A percentile compares a stretch with the other conserved stretches of the same genome.
These are phyloP conservation scores for Crenichthys baileyi DNA, from an alignment of 2,797 vertebrate species.

Conservation along the genomic window DNA sequence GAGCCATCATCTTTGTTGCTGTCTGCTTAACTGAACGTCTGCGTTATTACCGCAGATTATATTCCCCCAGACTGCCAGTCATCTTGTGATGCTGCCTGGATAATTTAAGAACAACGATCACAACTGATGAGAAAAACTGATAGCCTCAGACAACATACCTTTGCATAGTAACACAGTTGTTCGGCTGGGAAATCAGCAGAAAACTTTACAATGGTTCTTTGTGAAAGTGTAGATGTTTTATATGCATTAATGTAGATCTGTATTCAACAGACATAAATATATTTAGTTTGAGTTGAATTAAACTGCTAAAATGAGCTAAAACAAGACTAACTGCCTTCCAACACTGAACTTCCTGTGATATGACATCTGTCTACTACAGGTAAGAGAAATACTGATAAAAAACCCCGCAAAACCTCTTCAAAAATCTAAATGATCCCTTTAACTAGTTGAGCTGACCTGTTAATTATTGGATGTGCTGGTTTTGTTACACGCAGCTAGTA, in stretches of 20 bases:
- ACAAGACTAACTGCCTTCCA: neutral
- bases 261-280: neutral
- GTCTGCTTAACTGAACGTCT: too few relatives aligned
- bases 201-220: neutral
- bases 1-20: too few relatives aligned
- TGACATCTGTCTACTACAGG: neutral
- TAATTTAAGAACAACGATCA: neutral
- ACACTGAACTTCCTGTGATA: neutral
- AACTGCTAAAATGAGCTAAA: neutral
- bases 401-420: neutral
- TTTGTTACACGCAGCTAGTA: neutral
- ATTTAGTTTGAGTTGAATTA: neutral
- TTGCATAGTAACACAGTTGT: neutral
- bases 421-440: neutral
- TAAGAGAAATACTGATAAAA: neutral
- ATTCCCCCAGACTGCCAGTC: too few relatives aligned
- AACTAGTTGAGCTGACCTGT: neutral
- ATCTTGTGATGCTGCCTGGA: too few relatives aligned
- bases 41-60: too few relatives aligned
- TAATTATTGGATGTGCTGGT: neutral
- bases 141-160: neutral
- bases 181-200: neutral
- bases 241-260: neutral
- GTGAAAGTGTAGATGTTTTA: neutral
- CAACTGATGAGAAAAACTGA: neutral